Evolutionary conservation across 2,113 vertebrate species (phyloP), one percentile per base, ranked within the genome.

Genomic region (Actenoides lindsayi): DNA sequence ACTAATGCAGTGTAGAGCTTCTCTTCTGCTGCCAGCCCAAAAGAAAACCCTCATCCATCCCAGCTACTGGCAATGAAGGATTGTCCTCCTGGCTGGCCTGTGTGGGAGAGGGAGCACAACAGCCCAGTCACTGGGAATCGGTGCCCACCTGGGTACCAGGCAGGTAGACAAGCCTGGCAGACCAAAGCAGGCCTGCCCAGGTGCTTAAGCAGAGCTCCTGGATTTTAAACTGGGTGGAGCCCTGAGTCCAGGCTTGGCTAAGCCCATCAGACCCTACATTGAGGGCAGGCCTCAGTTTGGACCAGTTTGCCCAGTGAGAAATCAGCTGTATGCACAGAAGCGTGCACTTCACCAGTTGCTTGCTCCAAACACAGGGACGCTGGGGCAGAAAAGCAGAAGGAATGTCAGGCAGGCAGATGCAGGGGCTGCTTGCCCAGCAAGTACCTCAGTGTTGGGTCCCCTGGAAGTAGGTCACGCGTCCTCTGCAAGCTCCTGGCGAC

Each of bases 61-160:
- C 97, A 91, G 97, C 98, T 98, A 97, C 98, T 98, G 98, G 98
- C 97, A 98, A 98, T 97, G 98, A 98, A 98, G 98, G 98, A 97
- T 98, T 98, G 97, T 90, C 57, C 35, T 41, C 77, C 97, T 92
- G 98, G 98, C 98, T 94, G 97, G 91, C 35, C 67, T n/a, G 41
- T 64, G 63, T 90, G 69, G 96, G 46, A 79, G 37, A 77, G 51
- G 86, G 63, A 84, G 54, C 59, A 9, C 20, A 54, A 20, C 6
- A 21, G 23, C 65, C 68, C 60, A 42, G 69, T 51, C 2, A 11
- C 63, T 25, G 25, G 30, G 64, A 62, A 60, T 7, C 15, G 2
- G 62, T 33, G 33, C 54, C 39, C 37, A 37, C 42, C 42, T 1
- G 1, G 67, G 20, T 24, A 50, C 48, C 30, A 41, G 5, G 44